phyloP scores from a whole-genome alignment of 2,113 vertebrate species.

The Girardinichthys multiradiatus region DNA sequence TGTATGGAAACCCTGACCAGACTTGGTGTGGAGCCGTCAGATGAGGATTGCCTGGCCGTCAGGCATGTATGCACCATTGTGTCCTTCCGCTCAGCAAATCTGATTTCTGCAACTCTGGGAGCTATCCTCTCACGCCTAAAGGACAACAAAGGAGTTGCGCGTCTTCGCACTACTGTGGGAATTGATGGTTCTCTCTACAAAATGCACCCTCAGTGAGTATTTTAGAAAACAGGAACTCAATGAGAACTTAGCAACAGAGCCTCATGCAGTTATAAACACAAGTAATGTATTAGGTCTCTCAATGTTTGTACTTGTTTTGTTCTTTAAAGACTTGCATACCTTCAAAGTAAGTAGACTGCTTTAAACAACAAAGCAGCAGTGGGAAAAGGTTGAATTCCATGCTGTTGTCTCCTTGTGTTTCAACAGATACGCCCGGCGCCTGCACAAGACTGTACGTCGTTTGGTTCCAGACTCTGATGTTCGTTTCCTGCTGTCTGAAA shows the following conservation, averaged over 20 bases:
- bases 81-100: conserved; percentile 94
- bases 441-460: conserved; percentile 95
- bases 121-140: conserved; percentile 89
- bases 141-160: conserved; percentile 88
- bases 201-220: conserved; percentile 97
- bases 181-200: conserved; percentile 99
- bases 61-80: conserved; percentile 96
- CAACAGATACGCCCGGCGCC: conserved; percentile 88
- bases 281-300: neutral
- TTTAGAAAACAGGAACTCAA: neutral
- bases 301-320: neutral
- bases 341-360: neutral
- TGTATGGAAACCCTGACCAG: conserved; percentile 93
- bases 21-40: conserved; percentile 93
- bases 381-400: neutral
- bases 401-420: neutral
- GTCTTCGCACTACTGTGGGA: conserved; percentile 95
- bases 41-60: conserved; percentile 92
- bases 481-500: conserved; percentile 96
- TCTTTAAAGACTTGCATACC: neutral
- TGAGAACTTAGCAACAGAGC: neutral
- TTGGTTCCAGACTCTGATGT: conserved; percentile 93
- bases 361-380: neutral
- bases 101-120: conserved; percentile 88
- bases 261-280: too few relatives aligned